phyloP scores from a whole-genome alignment of 1,140 invertebrate genomes.

The Drosophila sproati region DNA sequence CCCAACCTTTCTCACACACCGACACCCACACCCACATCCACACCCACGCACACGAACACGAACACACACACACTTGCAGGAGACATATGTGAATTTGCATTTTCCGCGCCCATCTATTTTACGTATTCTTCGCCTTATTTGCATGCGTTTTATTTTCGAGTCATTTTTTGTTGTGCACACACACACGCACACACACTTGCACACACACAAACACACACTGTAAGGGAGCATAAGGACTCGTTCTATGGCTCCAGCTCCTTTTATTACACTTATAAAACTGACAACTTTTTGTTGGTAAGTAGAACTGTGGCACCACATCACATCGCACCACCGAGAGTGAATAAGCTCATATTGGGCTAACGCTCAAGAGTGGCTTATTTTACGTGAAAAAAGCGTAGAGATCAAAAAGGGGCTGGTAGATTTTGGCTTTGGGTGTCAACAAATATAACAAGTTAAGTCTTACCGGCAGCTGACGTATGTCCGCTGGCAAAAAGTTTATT shows the following conservation, averaged over 20 bases:
- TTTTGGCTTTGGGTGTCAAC: slow-evolving; percentile 24
- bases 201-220: slow-evolving; percentile 35
- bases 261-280: slow-evolving; percentile 37
- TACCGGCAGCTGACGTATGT: not conserved
- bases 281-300: slow-evolving; percentile 41
- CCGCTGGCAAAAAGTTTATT: not conserved
- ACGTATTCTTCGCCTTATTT: slow-evolving; percentile 78
- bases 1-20: not conserved
- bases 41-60: not conserved
- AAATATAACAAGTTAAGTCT: slow-evolving; percentile 15
- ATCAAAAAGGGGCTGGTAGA: slow-evolving; percentile 6
- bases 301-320: slow-evolving; percentile 41
- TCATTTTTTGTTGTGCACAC: slow-evolving; percentile 54
- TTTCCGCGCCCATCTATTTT: slow-evolving; percentile 72
- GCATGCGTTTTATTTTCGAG: slow-evolving; percentile 67
- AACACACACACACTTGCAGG: not conserved
- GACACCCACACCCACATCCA: not conserved
- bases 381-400: not conserved
- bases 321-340: not conserved
- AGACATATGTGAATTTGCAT: slow-evolving; percentile 55
- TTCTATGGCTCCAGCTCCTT: slow-evolving; percentile 9
- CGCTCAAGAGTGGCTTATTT: slow-evolving; percentile 50
- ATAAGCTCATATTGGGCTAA: slow-evolving; percentile 17
- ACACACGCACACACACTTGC: slow-evolving; percentile 2
- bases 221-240: slow-evolving; percentile 21